Evolutionary conservation across 2,113 vertebrate genomes (phyloP).

Genomic region (Syngnathoides biaculeatus): DNA sequence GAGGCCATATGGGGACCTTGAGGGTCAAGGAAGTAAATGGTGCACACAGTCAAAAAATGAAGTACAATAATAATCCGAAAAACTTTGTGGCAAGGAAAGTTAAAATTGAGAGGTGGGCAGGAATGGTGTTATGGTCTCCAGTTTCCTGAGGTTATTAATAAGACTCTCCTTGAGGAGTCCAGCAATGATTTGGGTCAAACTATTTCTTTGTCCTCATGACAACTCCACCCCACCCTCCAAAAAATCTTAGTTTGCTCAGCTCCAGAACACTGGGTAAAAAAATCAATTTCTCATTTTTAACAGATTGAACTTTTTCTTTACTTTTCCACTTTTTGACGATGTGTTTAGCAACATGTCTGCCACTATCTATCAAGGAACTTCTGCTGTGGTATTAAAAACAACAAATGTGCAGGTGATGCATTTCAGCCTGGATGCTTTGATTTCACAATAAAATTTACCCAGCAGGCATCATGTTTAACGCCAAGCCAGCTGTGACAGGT

Average conservation of each 20-base stretch:
- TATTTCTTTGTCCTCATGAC: conserved; percentile 48
- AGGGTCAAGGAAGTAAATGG: conserved; percentile 37
- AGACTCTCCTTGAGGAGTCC: conserved; percentile 49
- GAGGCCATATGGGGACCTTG: conserved; percentile 39
- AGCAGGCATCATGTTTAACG: conserved; percentile 1
- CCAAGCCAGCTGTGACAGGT: conserved; percentile 12
- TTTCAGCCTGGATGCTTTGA: conserved; percentile 7
- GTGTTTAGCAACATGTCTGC: not conserved
- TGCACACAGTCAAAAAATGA: conserved; percentile 26
- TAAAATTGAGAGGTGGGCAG: conserved; percentile 12
- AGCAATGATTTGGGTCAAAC: conserved; percentile 56
- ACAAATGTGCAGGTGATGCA: conserved; percentile 4
- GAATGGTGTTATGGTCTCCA: conserved; percentile 34
- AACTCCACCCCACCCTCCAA: conserved; percentile 25
- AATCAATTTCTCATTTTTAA: not conserved
- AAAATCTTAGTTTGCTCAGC: not conserved
- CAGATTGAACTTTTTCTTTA: not conserved
- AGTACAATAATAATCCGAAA: conserved; percentile 2
- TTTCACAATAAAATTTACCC: conserved; percentile 14
- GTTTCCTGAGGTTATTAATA: conserved; percentile 61
- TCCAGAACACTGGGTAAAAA: too few relatives aligned
- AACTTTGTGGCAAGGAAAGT: conserved; percentile 33
- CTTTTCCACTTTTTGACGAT: conserved; percentile 22
- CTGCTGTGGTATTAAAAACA: conserved; percentile 10
- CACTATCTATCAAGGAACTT: not conserved